Evolutionary conservation across 2,797 vertebrate species (phyloP).

Genomic region (Gadopsis bispinosus): DNA sequence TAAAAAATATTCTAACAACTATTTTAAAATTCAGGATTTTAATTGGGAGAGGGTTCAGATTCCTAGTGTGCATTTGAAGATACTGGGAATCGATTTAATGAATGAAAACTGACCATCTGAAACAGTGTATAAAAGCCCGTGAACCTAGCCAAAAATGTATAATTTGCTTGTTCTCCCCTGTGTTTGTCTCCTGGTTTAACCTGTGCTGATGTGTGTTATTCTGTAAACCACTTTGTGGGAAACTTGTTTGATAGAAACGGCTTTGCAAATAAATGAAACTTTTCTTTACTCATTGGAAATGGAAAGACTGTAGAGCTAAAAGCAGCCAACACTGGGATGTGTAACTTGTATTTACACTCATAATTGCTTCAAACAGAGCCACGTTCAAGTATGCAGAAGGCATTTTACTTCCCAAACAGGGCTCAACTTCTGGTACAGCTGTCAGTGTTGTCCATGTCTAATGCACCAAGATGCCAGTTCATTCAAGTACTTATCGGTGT

Average conservation of each 20-base stretch:
- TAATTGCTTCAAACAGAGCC: conserved; percentile 61
- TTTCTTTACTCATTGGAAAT: conserved; percentile 39
- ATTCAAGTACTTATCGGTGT: conserved; percentile 9
- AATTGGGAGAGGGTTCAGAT: neutral
- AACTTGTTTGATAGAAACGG: conserved; percentile 39
- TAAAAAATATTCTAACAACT: neutral
- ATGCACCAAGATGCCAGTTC: neutral
- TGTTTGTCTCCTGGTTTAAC: conserved; percentile 27
- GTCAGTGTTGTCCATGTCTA: conserved; percentile 5
- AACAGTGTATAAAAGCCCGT: neutral
- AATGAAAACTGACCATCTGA: neutral
- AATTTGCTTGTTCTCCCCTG: neutral
- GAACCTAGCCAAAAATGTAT: neutral
- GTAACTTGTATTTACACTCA: conserved; percentile 41
- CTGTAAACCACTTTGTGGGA: conserved; percentile 42
- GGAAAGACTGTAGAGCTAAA: conserved; percentile 24
- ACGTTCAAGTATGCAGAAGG: conserved; percentile 20
- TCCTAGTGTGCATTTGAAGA: neutral
- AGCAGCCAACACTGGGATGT: conserved; percentile 24
- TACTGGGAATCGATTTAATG: neutral
- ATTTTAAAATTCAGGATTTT: conserved; percentile 3
- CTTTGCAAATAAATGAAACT: conserved; percentile 47
- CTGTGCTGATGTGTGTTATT: conserved; percentile 13
- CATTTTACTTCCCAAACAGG: conserved; percentile 43
- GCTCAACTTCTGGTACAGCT: conserved; percentile 24